Conservation (phyloP, 2,113 vertebrate species). For the Hydrochoerus hydrochaeris region DNA sequence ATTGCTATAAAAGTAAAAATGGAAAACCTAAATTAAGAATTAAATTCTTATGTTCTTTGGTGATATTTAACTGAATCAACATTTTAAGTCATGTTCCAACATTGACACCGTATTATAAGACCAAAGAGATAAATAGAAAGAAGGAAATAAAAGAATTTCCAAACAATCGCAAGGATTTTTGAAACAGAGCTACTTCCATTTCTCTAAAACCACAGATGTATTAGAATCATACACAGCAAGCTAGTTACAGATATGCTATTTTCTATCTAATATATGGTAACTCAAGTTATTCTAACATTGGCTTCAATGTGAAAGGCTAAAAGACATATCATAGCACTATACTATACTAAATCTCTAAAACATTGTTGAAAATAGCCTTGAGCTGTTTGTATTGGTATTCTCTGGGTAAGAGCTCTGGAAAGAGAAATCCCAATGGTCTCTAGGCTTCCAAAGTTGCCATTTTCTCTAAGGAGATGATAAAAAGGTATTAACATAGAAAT, state of each 20-base stretch:
- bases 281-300: not conserved
- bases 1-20: not conserved
- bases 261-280: not conserved
- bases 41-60: not conserved
- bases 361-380: not conserved
- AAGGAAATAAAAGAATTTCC: constrained; percentile 5
- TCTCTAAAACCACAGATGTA: not conserved
- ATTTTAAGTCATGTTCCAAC: not conserved
- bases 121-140: not conserved
- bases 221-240: not conserved
- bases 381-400: not conserved
- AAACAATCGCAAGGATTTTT: not conserved
- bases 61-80: not conserved
- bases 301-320: not conserved
- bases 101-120: not conserved
- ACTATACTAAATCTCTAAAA: not conserved
- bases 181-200: not conserved
- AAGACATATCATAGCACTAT: not conserved
- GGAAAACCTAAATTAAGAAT: not conserved
- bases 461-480: not conserved
- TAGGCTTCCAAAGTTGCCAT: not conserved
- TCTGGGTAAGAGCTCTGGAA: not conserved
- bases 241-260: not conserved
- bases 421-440: not conserved
- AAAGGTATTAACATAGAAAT: not conserved